Evolutionary conservation across 2,797 vertebrate species (phyloP).

Genomic region (Tragelaphus eurycerus): DNA sequence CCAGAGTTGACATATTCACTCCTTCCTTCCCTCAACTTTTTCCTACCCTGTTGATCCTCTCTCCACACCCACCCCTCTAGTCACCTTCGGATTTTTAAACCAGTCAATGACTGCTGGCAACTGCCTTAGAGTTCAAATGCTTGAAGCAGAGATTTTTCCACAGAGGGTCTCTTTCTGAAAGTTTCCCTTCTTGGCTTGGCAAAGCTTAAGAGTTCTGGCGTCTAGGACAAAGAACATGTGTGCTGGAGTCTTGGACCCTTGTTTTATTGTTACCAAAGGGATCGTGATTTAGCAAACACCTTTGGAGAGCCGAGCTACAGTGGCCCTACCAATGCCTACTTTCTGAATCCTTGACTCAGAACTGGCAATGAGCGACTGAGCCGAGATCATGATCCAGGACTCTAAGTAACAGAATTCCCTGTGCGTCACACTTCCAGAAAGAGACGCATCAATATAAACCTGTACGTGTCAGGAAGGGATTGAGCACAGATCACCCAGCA

Average conservation of each 20-base stretch:
- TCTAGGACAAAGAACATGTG: constrained; percentile 64
- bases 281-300: constrained; percentile 46
- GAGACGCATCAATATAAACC: background rate
- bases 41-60: background rate
- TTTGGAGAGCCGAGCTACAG: constrained; percentile 31
- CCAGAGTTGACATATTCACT: background rate
- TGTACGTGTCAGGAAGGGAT: background rate
- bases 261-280: constrained; percentile 66
- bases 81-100: constrained; percentile 38
- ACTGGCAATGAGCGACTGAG: background rate
- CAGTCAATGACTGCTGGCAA: constrained; percentile 13
- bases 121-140: constrained; percentile 42
- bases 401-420: background rate
- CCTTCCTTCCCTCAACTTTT: background rate
- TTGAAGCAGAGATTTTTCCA: constrained; percentile 57
- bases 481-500: background rate
- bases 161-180: constrained; percentile 62
- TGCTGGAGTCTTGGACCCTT: constrained; percentile 45
- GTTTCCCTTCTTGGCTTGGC: constrained; percentile 60
- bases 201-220: constrained; percentile 50
- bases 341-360: constrained; percentile 12
- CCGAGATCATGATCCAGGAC: background rate
- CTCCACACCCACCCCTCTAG: background rate
- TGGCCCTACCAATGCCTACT: background rate
- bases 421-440: background rate